Evolutionary conservation across 2,888 invertebrate species (phyloP).

Genomic region (Acleris literana): DNA sequence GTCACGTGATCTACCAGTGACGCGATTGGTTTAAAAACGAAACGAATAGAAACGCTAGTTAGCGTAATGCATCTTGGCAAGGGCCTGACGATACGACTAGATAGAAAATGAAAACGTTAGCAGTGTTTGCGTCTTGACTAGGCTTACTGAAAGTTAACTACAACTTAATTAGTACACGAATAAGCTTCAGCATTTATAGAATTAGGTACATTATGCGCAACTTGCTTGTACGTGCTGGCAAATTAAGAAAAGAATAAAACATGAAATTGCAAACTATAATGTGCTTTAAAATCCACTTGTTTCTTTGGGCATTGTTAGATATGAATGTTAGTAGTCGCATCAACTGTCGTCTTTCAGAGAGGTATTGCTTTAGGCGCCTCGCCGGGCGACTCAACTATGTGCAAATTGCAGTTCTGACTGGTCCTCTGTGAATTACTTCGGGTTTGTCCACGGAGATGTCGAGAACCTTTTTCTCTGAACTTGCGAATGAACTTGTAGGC

Average conservation of each 20-base stretch:
- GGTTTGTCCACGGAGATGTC: not conserved
- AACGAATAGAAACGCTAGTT: no score
- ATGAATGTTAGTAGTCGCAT: not conserved
- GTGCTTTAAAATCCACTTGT: not conserved
- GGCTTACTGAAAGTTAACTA: not conserved
- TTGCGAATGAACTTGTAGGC: not conserved
- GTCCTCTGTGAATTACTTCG: not conserved
- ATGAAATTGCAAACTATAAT: not conserved
- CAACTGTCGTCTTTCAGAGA: not conserved
- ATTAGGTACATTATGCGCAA: not conserved
- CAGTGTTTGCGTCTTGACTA: no score
- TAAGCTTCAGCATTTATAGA: not conserved
- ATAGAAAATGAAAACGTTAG: no score
- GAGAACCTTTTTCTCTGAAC: not conserved
- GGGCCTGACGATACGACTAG: no score
- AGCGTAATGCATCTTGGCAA: no score
- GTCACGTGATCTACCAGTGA: no score
- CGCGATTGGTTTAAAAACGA: no score
- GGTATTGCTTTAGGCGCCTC: not conserved
- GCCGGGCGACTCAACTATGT: not conserved
- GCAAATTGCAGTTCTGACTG: not conserved
- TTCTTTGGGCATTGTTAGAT: not conserved
- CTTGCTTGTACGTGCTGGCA: not conserved
- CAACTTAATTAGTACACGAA: not conserved
- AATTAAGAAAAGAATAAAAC: not conserved